Evolutionary conservation across 2,888 invertebrate species (phyloP), one percentile per base, ranked within the genome.

Genomic region (Elmis aenea): DNA sequence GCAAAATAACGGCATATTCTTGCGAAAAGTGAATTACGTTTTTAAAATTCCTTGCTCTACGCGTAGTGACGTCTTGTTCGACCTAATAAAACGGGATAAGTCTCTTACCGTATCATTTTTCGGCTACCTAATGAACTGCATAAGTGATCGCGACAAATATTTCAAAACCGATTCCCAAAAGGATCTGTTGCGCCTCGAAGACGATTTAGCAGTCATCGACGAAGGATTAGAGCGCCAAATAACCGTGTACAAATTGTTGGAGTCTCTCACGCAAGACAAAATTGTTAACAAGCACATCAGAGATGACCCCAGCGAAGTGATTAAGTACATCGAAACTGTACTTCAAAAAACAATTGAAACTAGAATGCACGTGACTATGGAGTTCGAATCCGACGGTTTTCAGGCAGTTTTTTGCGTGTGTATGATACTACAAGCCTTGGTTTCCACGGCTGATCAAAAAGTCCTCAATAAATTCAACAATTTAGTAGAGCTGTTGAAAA

Each of bases 281-380:
- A 66, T 66, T 52, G 59, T 75, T 15, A 62, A 72, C 22, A 56
- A 57, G 29, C 51, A 61, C 31, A 59, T 77, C 22, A 74, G 68
- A 55, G 55, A 59, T 11, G 66, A 71, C 45, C 73, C 76, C 3
- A 45, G 54, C 5, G 59, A 67, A 44, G 66, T 76, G 2, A 54
- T 74, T 1, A 57, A 67, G 35, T 77, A 75, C 46, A 65, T 77
- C 26, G 66, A 71, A 54, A 58, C 68, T 38, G 68, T 71, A 48
- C 62, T 77, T 9, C 37, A 45, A 18, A 54, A 41, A 27, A 45
- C 51, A 3, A 32, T 59, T 5, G 40, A 51, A 30, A 44, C 31
- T 3, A 48, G 50, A 9, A 38, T 52, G n/a, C 58, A 63, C 36
- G 48, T 46, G 38, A 46, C 33, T 5, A 24, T 22, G 1, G 48